Evolutionary conservation across 2,888 invertebrate genomes (phyloP), one percentile per base, ranked within the genome.

Genomic region (Herminia tarsipennalis): DNA sequence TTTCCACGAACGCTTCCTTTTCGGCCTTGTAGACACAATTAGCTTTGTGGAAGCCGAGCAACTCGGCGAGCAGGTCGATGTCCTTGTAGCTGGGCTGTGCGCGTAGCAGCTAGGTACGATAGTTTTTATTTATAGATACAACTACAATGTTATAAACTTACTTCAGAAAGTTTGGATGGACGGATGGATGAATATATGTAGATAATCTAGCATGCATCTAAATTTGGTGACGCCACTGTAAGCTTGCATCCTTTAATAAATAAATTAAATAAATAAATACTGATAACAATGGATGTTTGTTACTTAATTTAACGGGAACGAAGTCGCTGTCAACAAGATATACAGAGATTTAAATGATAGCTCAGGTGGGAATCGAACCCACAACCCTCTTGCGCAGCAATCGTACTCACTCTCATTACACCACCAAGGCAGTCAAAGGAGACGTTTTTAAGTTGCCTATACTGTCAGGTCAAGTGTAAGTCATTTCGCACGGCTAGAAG

Each of bases 11-110:
- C 9, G 25, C 1, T 0, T 34, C 27, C 3, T 27, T 21, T 13
- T 20, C 34, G 21, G 18, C 8, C 21, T 51, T 51, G 63, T 80
- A 81, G 3, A 74, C 66, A 63, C 89, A 90, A 36, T 75, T 36
- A 0, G 81, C 65, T 14, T 78, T 75, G 0, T 73, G 66, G 67
- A 88, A 89, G 5, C 88, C 89, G 4, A 90, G 77, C 38, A 88
- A 67, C 3, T 81, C 85, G 0, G 88, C 86, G 9, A 90, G 60
- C 62, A 75, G 0, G 52, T 81, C 83, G 22, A 89, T 81, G 8
- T 90, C 88, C 30, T 81, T 75, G 66, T 87, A 88, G 1, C 78
- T 49, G 0, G 88, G 87, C 3, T 61, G 59, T 0, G 88, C 83
- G n/a, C 88, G 84, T 8, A 90, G 69, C 25, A 89, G 57, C 89